These are phyloP conservation scores for Tanytarsus gracilentus DNA, from an alignment of 2,888 invertebrate genomes.

Conservation along the genomic window DNA sequence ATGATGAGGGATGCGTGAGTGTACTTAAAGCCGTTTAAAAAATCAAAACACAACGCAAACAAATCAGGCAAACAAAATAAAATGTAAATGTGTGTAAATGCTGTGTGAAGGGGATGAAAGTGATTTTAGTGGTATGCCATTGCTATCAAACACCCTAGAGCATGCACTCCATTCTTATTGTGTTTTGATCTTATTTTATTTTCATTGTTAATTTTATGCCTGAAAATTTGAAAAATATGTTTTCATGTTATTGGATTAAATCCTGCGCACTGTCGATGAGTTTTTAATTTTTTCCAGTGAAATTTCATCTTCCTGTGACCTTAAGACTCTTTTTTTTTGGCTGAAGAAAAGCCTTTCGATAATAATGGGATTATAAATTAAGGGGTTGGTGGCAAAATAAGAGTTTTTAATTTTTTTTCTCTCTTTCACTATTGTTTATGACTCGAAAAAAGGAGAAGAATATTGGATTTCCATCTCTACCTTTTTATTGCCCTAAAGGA, in stretches of 20 bases:
- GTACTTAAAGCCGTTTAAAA: constrained; percentile 26
- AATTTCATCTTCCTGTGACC: constrained; percentile 8
- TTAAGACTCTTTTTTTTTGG: neutral
- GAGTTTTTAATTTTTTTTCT: too few species aligned
- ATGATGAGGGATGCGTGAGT: constrained; percentile 23
- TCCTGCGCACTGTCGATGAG: too few species aligned
- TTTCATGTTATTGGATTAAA: too few species aligned
- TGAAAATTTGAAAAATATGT: too few species aligned
- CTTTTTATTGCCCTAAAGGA: constrained; percentile 11
- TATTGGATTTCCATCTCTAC: constrained; percentile 17
- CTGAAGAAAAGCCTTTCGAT: neutral
- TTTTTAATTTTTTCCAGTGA: too few species aligned
- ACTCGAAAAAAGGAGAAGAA: constrained; percentile 15
- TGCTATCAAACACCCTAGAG: too few species aligned
- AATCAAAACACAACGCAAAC: constrained; percentile 27
- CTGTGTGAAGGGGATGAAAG: too few species aligned
- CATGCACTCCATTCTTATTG: too few species aligned
- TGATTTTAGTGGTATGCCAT: too few species aligned
- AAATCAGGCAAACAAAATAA: constrained; percentile 12
- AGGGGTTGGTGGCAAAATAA: too few species aligned
- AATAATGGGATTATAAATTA: constrained; percentile 29
- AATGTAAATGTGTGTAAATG: constrained; percentile 14
- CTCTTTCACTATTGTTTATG: constrained; percentile 28
- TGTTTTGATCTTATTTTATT: too few species aligned
- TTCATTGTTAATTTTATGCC: too few species aligned